Evolutionary conservation across 2,797 vertebrate species (phyloP), one percentile per base, ranked within the genome.

Genomic region (Tympanoctomys barrerae): DNA sequence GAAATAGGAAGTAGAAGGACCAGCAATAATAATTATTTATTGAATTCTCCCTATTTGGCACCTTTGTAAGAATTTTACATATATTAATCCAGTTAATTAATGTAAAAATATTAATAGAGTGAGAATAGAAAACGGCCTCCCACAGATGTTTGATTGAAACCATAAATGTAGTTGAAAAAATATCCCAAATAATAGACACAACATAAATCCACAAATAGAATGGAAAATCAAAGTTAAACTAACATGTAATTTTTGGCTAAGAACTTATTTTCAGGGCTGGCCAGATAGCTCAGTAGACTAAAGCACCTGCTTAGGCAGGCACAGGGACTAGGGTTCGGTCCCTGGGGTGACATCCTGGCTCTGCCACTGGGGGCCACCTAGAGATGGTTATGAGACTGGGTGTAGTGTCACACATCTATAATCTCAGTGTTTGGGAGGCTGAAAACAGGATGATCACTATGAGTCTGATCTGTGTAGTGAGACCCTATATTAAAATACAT

Each of bases 201-300:
- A 79, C 54, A 33, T 52, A n/a, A 95, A 61, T 73, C 9, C 14
- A 83, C 18, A 90, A 49, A 79, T 86, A 49, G 7, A 75, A 24
- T 52, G 71, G 71, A 88, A 52, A 84, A 85, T 46, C 36, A 22
- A 31, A 73, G 39, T 71, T 88, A 49, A 94, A 61, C 46, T 93
- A 85, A 70, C 12, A 75, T 33, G 6, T 8, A 95, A 36, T 68
- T 62, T 89, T 31, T 42, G 11, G 0, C 31, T 80, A 57, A 77
- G 46, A 64, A 31, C 0, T 88, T 84, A 64, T 77, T 91, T 85
- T 92, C 26, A 94, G 52, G 52, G 52, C 52, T 54, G 52, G 52
- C 52, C 52, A 54, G 52, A 54, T 54, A 54, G 13, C 52, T 57
- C 16, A 57, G 54, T 16, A 57, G 54, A 16, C 54, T 57, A 57